Evolutionary conservation across 2,888 invertebrate genomes (phyloP), one percentile per base, ranked within the genome.

Genomic region (Dichetophora obliterata): DNA sequence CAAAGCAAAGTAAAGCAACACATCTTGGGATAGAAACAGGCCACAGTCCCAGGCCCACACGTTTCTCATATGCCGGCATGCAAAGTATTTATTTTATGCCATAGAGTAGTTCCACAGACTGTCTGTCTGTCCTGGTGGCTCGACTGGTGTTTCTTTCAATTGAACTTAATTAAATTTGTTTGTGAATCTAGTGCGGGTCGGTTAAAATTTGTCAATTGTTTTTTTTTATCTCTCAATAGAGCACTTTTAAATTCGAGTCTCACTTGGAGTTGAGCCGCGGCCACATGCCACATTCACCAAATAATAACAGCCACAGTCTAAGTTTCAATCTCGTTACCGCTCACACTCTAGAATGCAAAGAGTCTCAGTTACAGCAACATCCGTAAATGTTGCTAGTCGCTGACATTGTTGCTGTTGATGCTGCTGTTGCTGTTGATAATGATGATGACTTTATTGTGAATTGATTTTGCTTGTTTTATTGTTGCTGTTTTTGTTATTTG

Each of bases 101-200:
- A 19, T 22, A 11, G 16, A n/a, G 34, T n/a, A 27, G 14, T 27
- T 59, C n/a, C n/a, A 31, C 3, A 31, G 31, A 2, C 43, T 27
- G 69, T 31, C 34, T n/a, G 68, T 52, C 50, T 59, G 59, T 59
- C 59, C 27, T 11, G 24, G 19, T 37, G 24, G 68, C 27, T 68
- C 48, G 77, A 73, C 69, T 84, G 84, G 82, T 87, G 84, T 86
- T 84, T 82, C 85, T 85, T 83, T 85, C 87, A 88, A 89, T 88
- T 88, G 89, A 85, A 86, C 86, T 88, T 88, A 88, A 88, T 88
- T 89, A 88, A 89, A 88, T 88, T 88, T 88, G 88, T 89, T 89
- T 89, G 87, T 86, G 89, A 88, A 88, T 88, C 87, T 87, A 87
- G 87, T 87, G 86, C 86, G 88, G 85, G 84, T 82, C 81, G 82